These are phyloP conservation scores for Aleiodes testaceus DNA, from an alignment of 2,888 invertebrate species.

Conservation along the genomic window DNA sequence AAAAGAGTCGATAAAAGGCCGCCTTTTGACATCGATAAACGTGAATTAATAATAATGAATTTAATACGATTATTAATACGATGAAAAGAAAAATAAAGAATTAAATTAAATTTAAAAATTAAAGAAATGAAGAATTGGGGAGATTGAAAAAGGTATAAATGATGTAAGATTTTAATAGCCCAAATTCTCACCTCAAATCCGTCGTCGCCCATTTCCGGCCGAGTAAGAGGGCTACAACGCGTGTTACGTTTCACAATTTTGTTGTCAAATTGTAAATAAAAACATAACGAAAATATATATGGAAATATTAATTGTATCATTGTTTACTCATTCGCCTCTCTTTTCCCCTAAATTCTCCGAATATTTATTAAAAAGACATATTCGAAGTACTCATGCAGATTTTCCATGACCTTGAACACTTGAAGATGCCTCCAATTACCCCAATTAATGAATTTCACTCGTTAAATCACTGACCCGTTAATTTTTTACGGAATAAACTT, in stretches of 20 bases:
- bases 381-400: too few species aligned
- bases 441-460: too few species aligned
- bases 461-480: too few species aligned
- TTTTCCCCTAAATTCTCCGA: neutral
- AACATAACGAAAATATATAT: conserved; percentile 68
- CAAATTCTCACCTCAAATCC: conserved; percentile 54
- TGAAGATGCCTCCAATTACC: too few species aligned
- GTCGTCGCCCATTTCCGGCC: conserved; percentile 54
- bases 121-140: conserved; percentile 10
- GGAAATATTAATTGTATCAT: conserved; percentile 57
- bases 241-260: conserved; percentile 64
- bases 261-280: conserved; percentile 69
- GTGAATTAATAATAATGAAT: conserved; percentile 50
- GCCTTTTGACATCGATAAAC: conserved; percentile 54
- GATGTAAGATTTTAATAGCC: conserved; percentile 58
- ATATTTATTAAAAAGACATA: too few species aligned
- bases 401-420: too few species aligned
- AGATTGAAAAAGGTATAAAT: conserved; percentile 20
- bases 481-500: too few species aligned
- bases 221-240: conserved; percentile 56
- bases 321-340: conserved; percentile 4
- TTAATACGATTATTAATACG: conserved; percentile 62
- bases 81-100: conserved; percentile 53
- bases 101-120: conserved; percentile 7
- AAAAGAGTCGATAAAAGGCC: conserved; percentile 53